A percentile compares a stretch with the other conserved stretches of the same genome.
Conservation (phyloP, 2,888 invertebrate genomes). For the Pollenia griseotomentosa region DNA sequence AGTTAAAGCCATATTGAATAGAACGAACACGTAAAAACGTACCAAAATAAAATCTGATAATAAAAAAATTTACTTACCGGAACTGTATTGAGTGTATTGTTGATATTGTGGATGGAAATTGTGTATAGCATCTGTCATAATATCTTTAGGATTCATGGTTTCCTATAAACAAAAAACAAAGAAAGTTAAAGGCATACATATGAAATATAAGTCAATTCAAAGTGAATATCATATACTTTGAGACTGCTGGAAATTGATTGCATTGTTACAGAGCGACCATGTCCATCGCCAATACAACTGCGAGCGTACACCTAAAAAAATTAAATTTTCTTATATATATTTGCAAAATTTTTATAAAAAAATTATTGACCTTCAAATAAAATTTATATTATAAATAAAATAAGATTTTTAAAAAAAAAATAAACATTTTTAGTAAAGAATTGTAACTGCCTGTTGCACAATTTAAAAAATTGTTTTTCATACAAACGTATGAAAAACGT, state of each 20-base stretch:
- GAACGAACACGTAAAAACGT: neutral
- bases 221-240: constrained; percentile 87
- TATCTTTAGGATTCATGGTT: constrained; percentile 99
- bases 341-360: neutral
- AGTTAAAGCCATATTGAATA: constrained; percentile 26
- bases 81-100: constrained; percentile 99
- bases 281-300: constrained; percentile 92
- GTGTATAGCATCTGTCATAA: constrained; percentile 99
- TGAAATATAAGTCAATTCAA: neutral
- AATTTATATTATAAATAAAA: no score
- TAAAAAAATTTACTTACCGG: constrained; percentile 87
- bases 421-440: no score
- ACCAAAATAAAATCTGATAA: neutral
- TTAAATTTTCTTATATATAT: neutral
- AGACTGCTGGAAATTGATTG: constrained; percentile 99
- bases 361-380: neutral
- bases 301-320: constrained; percentile 88
- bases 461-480: no score
- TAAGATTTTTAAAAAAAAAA: no score
- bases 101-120: constrained; percentile 99
- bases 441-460: no score
- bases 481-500: no score
- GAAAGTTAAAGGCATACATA: constrained; percentile 3
- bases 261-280: constrained; percentile 97
- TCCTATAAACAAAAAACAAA: constrained; percentile 86